A percentile compares a stretch with the other conserved stretches of the same genome.
These are phyloP conservation scores for Bagarius yarrelli DNA, from an alignment of 2,113 vertebrate species.

Conservation along the genomic window DNA sequence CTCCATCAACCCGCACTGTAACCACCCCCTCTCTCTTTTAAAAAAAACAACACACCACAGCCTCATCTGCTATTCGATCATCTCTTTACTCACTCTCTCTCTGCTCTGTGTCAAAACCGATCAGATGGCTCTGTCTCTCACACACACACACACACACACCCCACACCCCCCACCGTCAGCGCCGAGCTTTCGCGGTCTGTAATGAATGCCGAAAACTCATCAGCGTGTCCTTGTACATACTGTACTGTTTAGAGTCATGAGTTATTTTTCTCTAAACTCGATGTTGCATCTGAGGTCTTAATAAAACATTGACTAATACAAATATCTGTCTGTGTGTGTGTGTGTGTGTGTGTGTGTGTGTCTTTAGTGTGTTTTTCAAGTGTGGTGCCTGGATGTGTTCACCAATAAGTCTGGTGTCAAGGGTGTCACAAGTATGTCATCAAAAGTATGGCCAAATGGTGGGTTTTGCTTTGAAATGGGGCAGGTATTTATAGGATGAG, in stretches of 20 bases:
- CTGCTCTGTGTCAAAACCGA: conserved; percentile 23
- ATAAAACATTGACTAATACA: conserved; percentile 32
- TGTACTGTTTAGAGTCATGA: conserved; percentile 22
- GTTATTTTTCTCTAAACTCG: conserved; percentile 22
- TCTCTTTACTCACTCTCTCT: not conserved
- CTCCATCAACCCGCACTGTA: too few species aligned
- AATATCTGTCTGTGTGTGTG: conserved; percentile 17
- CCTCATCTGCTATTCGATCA: conserved; percentile 14
- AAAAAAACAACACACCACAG: not conserved
- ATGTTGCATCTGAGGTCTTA: conserved; percentile 13
- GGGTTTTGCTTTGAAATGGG: too few species aligned
- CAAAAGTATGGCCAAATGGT: too few species aligned
- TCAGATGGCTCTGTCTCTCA: conserved; percentile 15
- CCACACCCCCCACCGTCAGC: not conserved
- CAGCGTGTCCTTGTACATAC: not conserved
- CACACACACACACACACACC: too few species aligned
- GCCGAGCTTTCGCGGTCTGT: not conserved
- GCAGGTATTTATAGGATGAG: too few species aligned
- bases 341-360: conserved; percentile 24
- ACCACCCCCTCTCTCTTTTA: not conserved
- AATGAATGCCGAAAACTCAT: conserved; percentile 33
- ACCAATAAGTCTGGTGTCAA: too few species aligned
- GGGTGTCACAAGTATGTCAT: too few species aligned
- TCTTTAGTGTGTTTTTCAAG: too few species aligned
- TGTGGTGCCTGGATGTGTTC: too few species aligned